Evolutionary conservation across 2,797 vertebrate species (phyloP), one percentile per base, ranked within the genome.

Genomic region (Petrocephalus sullivani): DNA sequence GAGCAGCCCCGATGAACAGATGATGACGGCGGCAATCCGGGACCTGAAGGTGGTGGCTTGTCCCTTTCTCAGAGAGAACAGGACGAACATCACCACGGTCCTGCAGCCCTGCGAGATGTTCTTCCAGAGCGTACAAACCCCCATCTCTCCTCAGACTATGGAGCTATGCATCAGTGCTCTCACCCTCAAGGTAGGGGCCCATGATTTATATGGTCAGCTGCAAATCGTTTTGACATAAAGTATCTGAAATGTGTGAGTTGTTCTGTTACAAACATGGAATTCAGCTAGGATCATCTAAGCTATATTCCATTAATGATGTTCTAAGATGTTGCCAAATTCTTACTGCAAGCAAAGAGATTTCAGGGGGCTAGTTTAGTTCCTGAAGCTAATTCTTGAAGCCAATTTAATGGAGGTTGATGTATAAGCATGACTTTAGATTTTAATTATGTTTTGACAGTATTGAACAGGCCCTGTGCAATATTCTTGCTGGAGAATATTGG

Each of bases 61-160:
- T 88, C 98, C 98, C 0, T 99, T 99, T 93, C 92, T 99, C 90
- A 95, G 93, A 90, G 96, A 95, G 87, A 94, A 96, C 92, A 97
- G 97, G 90, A 96, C 92, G 90, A 96, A 95, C 53, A 89, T 97
- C 89, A 98, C 98, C 90, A 99, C 97, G 88, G 95, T 99, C 56
- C 95, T 99, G 81, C 98, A 97, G 89, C 98, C 98, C 0, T 99
- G 98, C 93, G 95, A 98, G 92, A 95, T 99, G 57, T 97, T 97
- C 92, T 98, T 96, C 92, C 92, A 95, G 86, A 96, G 96, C 91
- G 92, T 90, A 53, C 96, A 97, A 91, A 90, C 91, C 0, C 90
- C 94, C 88, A 89, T 88, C 33, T 90, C 94, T 88, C 96, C 98
- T 86, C 97, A 97, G 93, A 90, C 90, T 16, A 95, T 97, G 91